A percentile compares a stretch with the other conserved stretches of the same genome.
Evolutionary conservation across 2,113 vertebrate species (phyloP).

Genomic region (Larimichthys polyactis): DNA sequence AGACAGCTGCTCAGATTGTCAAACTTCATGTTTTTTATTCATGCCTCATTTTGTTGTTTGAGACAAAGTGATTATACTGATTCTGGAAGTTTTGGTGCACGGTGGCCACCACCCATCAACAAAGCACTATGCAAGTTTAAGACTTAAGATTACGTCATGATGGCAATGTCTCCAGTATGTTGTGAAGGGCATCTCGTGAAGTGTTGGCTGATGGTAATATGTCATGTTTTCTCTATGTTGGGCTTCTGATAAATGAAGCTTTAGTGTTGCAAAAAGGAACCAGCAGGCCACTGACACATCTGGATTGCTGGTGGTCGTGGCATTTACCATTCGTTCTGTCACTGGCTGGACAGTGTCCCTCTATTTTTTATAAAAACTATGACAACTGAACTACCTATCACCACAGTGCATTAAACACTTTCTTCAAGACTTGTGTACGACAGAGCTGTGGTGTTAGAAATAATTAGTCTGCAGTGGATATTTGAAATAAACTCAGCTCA

Average conservation of each 20-base stretch:
- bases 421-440: background rate
- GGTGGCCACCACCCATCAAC: no score
- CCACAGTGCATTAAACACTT: slow-evolving; percentile 50
- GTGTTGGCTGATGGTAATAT: background rate
- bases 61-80: slow-evolving; percentile 4
- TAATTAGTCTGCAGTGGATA: background rate
- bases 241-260: background rate
- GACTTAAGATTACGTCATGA: background rate
- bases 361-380: background rate
- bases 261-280: background rate
- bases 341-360: background rate
- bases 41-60: slow-evolving; percentile 5
- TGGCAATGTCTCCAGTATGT: background rate
- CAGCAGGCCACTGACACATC: no score
- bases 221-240: background rate
- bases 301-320: background rate
- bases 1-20: slow-evolving; percentile 24
- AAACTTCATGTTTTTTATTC: background rate
- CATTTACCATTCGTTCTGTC: background rate
- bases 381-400: slow-evolving; percentile 39
- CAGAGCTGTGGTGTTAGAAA: background rate
- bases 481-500: background rate
- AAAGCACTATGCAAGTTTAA: background rate
- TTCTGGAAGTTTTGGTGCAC: background rate
- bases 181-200: background rate